These are phyloP conservation scores for Megathymus violae DNA, from an alignment of 1,140 invertebrate species.

Conservation along the genomic window DNA sequence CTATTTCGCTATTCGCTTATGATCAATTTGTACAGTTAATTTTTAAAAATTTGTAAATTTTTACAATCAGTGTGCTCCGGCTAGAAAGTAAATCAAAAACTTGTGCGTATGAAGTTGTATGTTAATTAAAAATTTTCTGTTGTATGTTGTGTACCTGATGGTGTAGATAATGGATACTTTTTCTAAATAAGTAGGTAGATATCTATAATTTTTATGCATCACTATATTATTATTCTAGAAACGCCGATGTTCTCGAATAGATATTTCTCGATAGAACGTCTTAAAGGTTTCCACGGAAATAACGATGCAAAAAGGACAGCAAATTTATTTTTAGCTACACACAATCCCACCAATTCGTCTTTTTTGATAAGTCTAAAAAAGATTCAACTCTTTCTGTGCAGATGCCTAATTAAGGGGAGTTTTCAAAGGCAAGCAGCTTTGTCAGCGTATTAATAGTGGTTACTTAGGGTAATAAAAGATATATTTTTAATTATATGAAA, in stretches of 20 bases:
- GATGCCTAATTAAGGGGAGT: slow-evolving; percentile 6
- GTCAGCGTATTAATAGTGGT: too few relatives aligned
- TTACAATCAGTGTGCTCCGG: too few relatives aligned
- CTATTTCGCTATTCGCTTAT: not conserved
- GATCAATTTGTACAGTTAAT: not conserved
- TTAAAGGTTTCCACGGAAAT: slow-evolving; percentile 2
- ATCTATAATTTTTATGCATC: not conserved
- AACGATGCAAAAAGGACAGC: not conserved
- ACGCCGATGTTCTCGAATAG: slow-evolving; percentile 3
- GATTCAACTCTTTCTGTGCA: slow-evolving; percentile 2
- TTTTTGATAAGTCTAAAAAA: slow-evolving; percentile 15
- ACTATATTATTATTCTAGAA: slow-evolving; percentile 1
- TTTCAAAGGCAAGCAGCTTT: slow-evolving; percentile 5
- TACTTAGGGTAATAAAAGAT: too few relatives aligned
- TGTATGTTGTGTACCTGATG: slow-evolving; percentile 19
- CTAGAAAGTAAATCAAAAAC: not conserved
- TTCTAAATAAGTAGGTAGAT: slow-evolving; percentile 15
- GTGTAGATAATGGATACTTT: slow-evolving; percentile 13
- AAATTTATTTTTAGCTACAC: not conserved
- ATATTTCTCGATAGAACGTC: not conserved
- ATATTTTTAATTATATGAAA: too few relatives aligned
- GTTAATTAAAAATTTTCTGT: not conserved
- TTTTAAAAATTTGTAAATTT: too few relatives aligned
- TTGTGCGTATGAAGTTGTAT: not conserved
- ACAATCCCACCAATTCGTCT: slow-evolving; percentile 18